These are phyloP conservation scores for Hemicrepidius hirtus DNA, from an alignment of 2,888 invertebrate genomes.

Conservation along the genomic window DNA sequence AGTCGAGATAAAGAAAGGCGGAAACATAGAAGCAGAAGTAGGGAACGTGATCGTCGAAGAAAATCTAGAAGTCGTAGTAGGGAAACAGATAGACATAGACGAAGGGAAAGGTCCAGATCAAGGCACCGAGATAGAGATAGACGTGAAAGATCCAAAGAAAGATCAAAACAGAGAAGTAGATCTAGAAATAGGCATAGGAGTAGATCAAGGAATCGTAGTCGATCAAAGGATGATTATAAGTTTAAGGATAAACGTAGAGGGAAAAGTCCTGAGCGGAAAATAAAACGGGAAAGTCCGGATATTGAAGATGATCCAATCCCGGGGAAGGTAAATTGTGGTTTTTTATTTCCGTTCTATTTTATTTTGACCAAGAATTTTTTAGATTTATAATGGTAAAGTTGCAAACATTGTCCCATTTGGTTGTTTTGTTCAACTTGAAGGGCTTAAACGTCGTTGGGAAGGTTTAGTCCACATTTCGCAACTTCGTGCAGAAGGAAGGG, in stretches of 20 bases:
- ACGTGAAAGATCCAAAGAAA: slow-evolving; percentile 64
- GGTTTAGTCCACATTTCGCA: slow-evolving; percentile 98
- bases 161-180: slow-evolving; percentile 54
- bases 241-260: slow-evolving; percentile 53
- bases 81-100: slow-evolving; percentile 53
- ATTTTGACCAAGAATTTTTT: slow-evolving; percentile 43
- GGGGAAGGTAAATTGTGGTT: slow-evolving; percentile 76
- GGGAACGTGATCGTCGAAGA: slow-evolving; percentile 52
- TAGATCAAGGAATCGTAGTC: slow-evolving; percentile 57
- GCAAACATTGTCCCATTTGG: slow-evolving; percentile 98
- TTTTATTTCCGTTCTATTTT: background rate
- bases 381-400: slow-evolving; percentile 95
- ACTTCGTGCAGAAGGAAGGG: slow-evolving; percentile 92
- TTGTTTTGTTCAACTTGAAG: slow-evolving; percentile 97
- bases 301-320: slow-evolving; percentile 85
- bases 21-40: slow-evolving; percentile 55
- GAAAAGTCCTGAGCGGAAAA: slow-evolving; percentile 58
- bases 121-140: slow-evolving; percentile 55
- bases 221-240: slow-evolving; percentile 38
- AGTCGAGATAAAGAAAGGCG: slow-evolving; percentile 31
- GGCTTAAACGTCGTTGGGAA: slow-evolving; percentile 91
- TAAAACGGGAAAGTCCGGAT: slow-evolving; percentile 71
- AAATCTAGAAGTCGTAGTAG: slow-evolving; percentile 54
- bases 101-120: slow-evolving; percentile 67
- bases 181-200: slow-evolving; percentile 61